Conservation (phyloP, 2,113 vertebrate species). For the Leptodactylus fuscus region DNA sequence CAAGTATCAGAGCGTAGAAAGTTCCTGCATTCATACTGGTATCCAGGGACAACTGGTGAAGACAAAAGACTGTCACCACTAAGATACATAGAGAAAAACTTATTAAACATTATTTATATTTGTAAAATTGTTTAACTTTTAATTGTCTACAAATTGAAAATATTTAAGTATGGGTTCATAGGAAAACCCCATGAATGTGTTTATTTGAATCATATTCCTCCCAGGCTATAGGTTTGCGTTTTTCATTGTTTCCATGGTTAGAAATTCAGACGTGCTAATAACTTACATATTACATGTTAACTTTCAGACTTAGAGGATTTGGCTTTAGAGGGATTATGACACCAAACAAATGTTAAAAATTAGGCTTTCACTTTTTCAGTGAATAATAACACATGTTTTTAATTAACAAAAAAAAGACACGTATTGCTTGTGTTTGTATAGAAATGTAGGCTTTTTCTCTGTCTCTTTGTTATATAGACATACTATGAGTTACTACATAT, state of each 20-base stretch:
- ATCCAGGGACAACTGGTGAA: too few species aligned
- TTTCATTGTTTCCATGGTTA: neutral
- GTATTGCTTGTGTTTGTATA: neutral
- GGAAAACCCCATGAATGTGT: too few species aligned
- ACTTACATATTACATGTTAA: neutral
- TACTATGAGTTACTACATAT: neutral
- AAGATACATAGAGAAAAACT: too few species aligned
- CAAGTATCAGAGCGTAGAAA: too few species aligned
- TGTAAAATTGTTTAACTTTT: too few species aligned
- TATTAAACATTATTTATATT: too few species aligned
- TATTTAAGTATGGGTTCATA: too few species aligned
- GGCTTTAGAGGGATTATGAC: neutral
- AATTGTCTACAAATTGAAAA: too few species aligned
- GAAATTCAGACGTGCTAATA: neutral
- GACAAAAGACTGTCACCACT: too few species aligned
- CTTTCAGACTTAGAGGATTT: neutral
- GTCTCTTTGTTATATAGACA: neutral
- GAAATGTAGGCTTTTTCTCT: neutral
- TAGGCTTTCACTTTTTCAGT: neutral
- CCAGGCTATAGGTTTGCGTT: neutral
- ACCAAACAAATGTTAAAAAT: conserved; percentile 26
- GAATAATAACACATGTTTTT: conserved; percentile 6
- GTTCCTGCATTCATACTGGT: too few species aligned
- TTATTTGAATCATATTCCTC: neutral
- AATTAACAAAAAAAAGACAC: neutral